phyloP scores from a whole-genome alignment of 1,140 invertebrate species.

The Holcopasites calliopsidis region DNA sequence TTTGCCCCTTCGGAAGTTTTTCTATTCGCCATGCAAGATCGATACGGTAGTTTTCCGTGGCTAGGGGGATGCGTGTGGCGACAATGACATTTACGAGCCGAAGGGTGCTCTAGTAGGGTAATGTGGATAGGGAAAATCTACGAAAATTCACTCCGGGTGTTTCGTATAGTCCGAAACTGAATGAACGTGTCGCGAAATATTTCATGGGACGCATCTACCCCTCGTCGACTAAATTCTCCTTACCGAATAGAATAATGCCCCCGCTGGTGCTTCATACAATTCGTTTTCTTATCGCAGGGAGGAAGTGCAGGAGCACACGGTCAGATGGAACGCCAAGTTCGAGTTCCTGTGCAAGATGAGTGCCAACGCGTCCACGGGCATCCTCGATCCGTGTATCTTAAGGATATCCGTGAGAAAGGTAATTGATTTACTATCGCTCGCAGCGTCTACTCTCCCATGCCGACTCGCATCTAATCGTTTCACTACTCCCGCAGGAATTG shows the following conservation, averaged over 20 bases:
- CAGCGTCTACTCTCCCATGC: too few species aligned
- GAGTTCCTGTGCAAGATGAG: constrained; percentile 98
- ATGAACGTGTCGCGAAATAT: background rate
- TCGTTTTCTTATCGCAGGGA: constrained; percentile 84
- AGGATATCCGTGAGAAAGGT: constrained; percentile 97
- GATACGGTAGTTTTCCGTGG: background rate
- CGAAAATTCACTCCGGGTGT: background rate
- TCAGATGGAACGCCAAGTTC: constrained; percentile 94
- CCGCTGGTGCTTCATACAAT: background rate
- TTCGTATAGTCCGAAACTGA: too few species aligned
- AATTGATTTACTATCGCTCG: constrained; percentile 58
- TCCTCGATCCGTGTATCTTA: constrained; percentile 94
- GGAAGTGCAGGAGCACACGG: constrained; percentile 95
- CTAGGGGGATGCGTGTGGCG: background rate
- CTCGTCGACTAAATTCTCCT: too few species aligned
- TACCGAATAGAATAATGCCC: background rate
- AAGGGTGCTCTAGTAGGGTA: background rate
- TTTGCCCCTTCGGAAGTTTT: background rate
- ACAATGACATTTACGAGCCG: constrained; percentile 1
- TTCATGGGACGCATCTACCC: too few species aligned
- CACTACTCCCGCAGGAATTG: constrained; percentile 82
- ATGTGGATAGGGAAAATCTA: background rate
- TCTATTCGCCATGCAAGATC: background rate
- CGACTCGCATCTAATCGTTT: background rate
- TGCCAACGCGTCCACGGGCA: constrained; percentile 95